Evolutionary conservation across 2,113 vertebrate species (phyloP), one percentile per base, ranked within the genome.

Genomic region (Alectura lathami): DNA sequence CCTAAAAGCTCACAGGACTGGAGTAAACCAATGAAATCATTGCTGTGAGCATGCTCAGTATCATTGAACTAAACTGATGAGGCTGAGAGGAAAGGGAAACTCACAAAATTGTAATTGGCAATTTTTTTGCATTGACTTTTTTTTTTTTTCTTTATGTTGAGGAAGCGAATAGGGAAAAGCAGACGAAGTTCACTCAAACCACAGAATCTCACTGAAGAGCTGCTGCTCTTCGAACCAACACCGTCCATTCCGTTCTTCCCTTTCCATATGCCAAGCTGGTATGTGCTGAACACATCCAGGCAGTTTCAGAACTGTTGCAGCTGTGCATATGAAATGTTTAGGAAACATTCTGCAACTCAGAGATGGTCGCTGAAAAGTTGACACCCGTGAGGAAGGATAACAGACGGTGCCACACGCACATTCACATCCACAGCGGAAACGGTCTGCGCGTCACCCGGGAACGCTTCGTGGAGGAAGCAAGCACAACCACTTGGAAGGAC

Each of bases 391-490:
- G 86, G 59, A 74, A 88, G 74, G 77, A 62, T 77, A 24, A 72
- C n/a, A 24, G 73, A 60, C 96, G 81, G 86, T 84, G 95, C 79
- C 81, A 88, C 42, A 72, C 63, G 3, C 59, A 5, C 91, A 50
- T 60, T 60, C 91, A 70, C 87, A 89, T 21, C 85, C 84, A 51
- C 7, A 75, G 93, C 34, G 2, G 90, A 81, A 94, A 97, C 66
- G 82, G 88, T 86, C 91, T 80, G 95, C 17, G 2, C 11, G 23
- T 91, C 95, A 94, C 43, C 81, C 96, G 94, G 96, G 95, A 98
- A 97, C 60, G 84, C 94, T 96, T 96, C 90, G 83, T 88, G 96
- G 75, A 86, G 88, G 94, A 84, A 96, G 92, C 91, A 86, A 93
- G 92, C 57, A 91, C 83, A 86, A 69, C 77, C 94, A 88, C 82